Conservation (phyloP, 2,888 invertebrate genomes). For the Temnothorax rugatulus region DNA sequence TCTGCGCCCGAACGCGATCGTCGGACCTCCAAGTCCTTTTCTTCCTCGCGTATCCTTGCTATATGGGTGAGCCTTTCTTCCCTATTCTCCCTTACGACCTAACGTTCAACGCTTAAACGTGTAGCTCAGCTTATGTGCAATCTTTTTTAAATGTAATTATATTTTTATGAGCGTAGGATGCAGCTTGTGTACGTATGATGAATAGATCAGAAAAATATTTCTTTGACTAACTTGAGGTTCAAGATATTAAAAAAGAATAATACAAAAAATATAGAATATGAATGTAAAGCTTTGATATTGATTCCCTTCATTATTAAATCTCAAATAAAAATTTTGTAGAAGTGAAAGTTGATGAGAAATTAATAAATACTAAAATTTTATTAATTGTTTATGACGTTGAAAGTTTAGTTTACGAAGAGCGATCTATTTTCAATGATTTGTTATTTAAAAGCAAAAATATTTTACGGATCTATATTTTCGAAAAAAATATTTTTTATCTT, state of each 20-base stretch:
- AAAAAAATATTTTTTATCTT: too few relatives aligned
- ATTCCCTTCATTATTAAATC: neutral
- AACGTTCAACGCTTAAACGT: slow-evolving; percentile 13
- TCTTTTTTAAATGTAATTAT: slow-evolving; percentile 24
- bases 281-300: neutral
- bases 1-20: slow-evolving; percentile 68
- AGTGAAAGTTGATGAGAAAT: neutral
- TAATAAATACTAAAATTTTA: neutral
- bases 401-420: neutral
- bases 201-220: neutral
- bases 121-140: slow-evolving; percentile 3
- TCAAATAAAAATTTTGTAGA: neutral
- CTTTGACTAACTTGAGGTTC: neutral
- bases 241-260: neutral
- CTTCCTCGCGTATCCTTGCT: slow-evolving; percentile 30
- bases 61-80: slow-evolving; percentile 7
- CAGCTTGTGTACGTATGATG: neutral
- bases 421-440: neutral
- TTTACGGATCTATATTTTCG: too few relatives aligned
- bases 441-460: neutral
- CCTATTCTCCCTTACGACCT: neutral
- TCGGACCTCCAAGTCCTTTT: slow-evolving; percentile 46
- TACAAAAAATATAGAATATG: neutral
- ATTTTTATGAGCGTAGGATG: neutral
- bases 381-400: neutral